phyloP scores from a whole-genome alignment of 1,140 invertebrate genomes.

The Polyergus mexicanus region DNA sequence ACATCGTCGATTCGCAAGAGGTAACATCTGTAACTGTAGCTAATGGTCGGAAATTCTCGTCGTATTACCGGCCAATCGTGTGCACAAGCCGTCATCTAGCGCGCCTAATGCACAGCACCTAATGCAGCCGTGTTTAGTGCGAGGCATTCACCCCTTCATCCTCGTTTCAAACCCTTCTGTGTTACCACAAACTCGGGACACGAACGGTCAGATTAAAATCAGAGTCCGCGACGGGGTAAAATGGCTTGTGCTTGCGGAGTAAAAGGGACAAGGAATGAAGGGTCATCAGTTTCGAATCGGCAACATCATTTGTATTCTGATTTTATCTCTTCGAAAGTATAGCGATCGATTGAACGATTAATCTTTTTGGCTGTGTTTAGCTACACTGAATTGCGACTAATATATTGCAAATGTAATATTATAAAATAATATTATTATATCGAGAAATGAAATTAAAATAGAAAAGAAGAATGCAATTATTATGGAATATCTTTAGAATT shows the following conservation, averaged over 20 bases:
- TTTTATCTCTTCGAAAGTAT: constrained; percentile 1
- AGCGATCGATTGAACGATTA: constrained; percentile 6
- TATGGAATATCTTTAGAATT: not conserved
- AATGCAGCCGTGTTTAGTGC: constrained; percentile 77
- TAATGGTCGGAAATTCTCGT: constrained; percentile 73
- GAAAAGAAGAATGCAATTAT: not conserved
- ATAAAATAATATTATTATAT: not conserved
- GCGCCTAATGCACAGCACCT: constrained; percentile 69
- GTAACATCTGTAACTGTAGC: constrained; percentile 69
- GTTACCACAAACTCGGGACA: constrained; percentile 77
- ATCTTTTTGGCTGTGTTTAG: not conserved
- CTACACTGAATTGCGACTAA: not conserved
- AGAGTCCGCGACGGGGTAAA: constrained; percentile 40
- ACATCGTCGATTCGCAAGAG: constrained; percentile 62
- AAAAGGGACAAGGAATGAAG: constrained; percentile 11
- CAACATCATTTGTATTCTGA: constrained; percentile 42
- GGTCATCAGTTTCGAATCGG: constrained; percentile 1
- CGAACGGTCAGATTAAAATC: constrained; percentile 79
- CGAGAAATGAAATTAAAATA: not conserved
- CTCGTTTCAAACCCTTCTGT: constrained; percentile 38
- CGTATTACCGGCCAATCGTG: constrained; percentile 76
- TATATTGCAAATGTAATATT: not conserved
- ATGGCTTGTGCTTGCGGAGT: constrained; percentile 32
- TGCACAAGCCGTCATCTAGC: constrained; percentile 67
- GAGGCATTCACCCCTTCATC: constrained; percentile 46